Percentiles rank a stretch among this genome's conserved stretches.
Conservation (phyloP, 1,140 invertebrate species). For the Araneus ventricosus region DNA sequence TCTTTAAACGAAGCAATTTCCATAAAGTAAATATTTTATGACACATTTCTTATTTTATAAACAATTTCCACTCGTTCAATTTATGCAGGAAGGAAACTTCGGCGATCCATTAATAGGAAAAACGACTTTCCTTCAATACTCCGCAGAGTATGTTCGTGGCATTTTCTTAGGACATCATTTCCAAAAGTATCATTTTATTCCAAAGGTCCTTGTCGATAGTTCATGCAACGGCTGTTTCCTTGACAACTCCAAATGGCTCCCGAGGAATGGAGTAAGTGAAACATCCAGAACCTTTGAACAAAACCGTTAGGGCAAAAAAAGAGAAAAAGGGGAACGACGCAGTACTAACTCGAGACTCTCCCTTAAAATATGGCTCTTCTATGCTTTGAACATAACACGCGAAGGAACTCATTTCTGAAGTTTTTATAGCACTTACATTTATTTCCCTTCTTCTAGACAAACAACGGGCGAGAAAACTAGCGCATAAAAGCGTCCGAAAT, state of each 20-base stretch:
- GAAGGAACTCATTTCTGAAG: conserved; percentile 56
- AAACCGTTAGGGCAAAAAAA: not conserved
- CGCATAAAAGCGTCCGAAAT: conserved; percentile 56
- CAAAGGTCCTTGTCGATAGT: not conserved
- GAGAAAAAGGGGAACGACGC: too few species aligned
- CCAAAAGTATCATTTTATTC: not conserved
- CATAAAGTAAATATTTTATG: too few species aligned
- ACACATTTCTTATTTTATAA: too few species aligned
- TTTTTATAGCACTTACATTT: conserved; percentile 58
- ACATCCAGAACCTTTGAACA: not conserved
- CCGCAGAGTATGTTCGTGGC: not conserved
- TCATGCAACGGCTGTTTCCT: not conserved
- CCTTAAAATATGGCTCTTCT: conserved; percentile 19
- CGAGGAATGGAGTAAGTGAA: conserved; percentile 1
- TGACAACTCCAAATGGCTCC: not conserved
- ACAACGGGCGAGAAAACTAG: conserved; percentile 28
- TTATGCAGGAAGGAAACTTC: too few species aligned
- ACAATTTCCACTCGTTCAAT: too few species aligned
- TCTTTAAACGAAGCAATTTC: too few species aligned
- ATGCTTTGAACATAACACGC: conserved; percentile 19
- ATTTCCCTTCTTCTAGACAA: conserved; percentile 41
- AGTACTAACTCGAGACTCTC: not conserved
- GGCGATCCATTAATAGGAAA: too few species aligned
- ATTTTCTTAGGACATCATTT: not conserved
- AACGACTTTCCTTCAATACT: too few species aligned